These are phyloP conservation scores for Bucco capensis DNA, from an alignment of 2,113 vertebrate genomes.

Conservation along the genomic window DNA sequence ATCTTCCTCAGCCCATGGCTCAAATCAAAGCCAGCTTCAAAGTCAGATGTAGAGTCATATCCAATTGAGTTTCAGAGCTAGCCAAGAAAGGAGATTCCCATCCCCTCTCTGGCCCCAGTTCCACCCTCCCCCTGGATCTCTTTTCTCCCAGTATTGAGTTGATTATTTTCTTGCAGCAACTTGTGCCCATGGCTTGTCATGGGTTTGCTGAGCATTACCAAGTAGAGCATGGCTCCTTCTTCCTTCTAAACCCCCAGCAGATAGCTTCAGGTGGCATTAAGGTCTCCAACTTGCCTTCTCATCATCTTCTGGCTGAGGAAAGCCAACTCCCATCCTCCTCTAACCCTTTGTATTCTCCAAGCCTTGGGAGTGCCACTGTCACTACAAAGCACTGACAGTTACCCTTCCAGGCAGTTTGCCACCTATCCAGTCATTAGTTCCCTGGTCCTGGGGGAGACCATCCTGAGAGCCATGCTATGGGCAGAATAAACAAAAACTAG, in stretches of 20 bases:
- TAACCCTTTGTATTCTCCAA: background rate
- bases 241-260: background rate
- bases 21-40: conserved; percentile 15
- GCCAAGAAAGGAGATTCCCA: background rate
- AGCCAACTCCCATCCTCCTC: background rate
- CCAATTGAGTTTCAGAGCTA: background rate
- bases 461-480: background rate
- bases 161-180: background rate
- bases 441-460: background rate
- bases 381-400: accelerated
- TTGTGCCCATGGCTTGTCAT: accelerated
- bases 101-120: background rate
- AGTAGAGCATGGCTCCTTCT: background rate
- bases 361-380: background rate
- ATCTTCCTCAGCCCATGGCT: background rate
- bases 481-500: accelerated
- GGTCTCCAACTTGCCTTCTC: background rate
- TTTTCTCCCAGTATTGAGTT: background rate
- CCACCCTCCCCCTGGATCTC: background rate
- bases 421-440: background rate
- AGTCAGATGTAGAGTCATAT: background rate
- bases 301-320: background rate
- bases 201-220: background rate
- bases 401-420: background rate
- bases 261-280: background rate